Conservation (phyloP, 2,113 vertebrate species). For the Lepus europaeus region DNA sequence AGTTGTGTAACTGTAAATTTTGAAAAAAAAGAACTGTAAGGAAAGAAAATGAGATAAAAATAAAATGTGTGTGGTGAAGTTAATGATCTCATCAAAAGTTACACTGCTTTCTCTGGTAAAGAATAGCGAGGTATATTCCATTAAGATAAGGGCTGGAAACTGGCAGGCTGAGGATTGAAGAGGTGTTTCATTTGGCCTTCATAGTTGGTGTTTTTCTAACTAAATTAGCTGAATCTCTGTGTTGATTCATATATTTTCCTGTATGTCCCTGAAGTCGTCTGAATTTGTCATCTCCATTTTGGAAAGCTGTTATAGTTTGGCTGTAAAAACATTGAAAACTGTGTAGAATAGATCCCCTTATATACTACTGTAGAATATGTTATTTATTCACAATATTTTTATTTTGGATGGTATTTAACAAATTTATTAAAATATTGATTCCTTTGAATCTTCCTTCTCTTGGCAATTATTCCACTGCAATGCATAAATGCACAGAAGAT, state of each 20-base stretch:
- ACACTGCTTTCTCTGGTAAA: not conserved
- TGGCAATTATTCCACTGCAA: not conserved
- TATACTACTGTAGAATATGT: not conserved
- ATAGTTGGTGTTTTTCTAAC: not conserved
- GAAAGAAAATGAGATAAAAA: slow-evolving; percentile 26
- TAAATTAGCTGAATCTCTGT: not conserved
- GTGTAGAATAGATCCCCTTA: not conserved
- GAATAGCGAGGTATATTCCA: not conserved
- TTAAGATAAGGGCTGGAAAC: not conserved
- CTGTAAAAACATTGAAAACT: slow-evolving; percentile 18
- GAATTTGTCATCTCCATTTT: not conserved
- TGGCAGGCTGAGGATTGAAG: not conserved
- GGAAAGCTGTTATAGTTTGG: not conserved
- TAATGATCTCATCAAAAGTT: not conserved
- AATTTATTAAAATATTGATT: slow-evolving; percentile 34
- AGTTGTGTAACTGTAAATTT: slow-evolving; percentile 23
- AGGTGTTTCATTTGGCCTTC: not conserved
- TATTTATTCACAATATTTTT: not conserved
- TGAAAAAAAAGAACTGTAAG: not conserved
- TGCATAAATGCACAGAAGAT: not conserved
- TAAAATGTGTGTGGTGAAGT: not conserved
- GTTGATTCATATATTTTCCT: not conserved
- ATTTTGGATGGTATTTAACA: not conserved
- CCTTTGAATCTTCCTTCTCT: not conserved
- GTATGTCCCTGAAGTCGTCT: not conserved